Evolutionary conservation across 2,113 vertebrate genomes (phyloP).

Genomic region (Ptychochromis oligacanthus): DNA sequence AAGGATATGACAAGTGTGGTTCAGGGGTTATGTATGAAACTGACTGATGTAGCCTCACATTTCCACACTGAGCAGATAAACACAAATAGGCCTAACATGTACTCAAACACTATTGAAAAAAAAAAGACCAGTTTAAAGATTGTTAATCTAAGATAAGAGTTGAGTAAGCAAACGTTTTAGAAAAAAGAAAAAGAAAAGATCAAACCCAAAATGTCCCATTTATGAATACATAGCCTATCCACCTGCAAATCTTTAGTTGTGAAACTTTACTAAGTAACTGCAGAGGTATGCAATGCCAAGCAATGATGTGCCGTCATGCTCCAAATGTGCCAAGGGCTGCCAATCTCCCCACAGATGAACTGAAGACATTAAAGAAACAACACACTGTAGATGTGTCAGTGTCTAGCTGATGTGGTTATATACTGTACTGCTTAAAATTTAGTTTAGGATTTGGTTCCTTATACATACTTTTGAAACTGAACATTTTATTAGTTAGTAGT

Average conservation of each 20-base stretch:
- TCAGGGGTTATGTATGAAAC: neutral
- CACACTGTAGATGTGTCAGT: neutral
- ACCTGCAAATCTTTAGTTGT: neutral
- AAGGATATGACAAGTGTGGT: neutral
- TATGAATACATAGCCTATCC: neutral
- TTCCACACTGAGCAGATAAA: neutral
- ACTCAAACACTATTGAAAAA: neutral
- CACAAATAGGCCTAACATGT: neutral
- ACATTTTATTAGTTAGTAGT: neutral
- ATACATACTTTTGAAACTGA: neutral
- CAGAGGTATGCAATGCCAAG: no score
- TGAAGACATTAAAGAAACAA: neutral
- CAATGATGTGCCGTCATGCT: neutral
- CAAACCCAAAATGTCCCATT: neutral
- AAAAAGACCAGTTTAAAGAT: neutral
- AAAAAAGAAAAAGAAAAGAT: no score
- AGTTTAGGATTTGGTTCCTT: neutral
- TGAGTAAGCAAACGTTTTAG: neutral
- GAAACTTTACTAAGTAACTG: neutral
- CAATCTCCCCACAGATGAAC: neutral
- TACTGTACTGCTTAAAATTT: neutral
- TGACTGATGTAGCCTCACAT: neutral
- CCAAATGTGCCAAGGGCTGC: neutral
- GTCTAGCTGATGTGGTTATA: neutral
- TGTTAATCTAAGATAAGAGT: neutral